A percentile compares a stretch with the other conserved stretches of the same genome.
These are phyloP conservation scores for Ips nitidus DNA, from an alignment of 1,140 invertebrate genomes.

Conservation along the genomic window DNA sequence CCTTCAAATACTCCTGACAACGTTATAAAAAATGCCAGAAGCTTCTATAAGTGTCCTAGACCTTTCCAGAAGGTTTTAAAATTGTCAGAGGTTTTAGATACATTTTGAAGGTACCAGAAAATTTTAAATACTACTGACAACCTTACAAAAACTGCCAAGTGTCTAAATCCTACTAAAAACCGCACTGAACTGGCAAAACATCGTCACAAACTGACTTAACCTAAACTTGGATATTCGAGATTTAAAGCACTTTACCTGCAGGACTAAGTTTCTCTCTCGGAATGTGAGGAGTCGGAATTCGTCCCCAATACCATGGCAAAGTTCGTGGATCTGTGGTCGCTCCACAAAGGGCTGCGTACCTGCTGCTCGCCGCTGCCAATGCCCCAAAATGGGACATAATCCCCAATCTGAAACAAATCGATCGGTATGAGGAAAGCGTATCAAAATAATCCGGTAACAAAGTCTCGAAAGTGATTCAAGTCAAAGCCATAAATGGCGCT, in stretches of 20 bases:
- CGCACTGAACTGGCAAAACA: no score
- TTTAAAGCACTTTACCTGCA: slow-evolving; percentile 51
- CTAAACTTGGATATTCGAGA: no score
- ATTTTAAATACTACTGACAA: no score
- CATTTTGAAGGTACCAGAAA: no score
- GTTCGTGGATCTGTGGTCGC: slow-evolving; percentile 50
- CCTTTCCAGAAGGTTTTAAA: no score
- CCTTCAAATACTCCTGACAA: no score
- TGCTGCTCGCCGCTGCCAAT: slow-evolving; percentile 60
- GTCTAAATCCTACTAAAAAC: no score
- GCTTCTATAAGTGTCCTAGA: no score
- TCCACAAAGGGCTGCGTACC: slow-evolving; percentile 67
- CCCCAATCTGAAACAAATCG: slow-evolving; percentile 67
- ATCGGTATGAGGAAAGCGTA: background rate
- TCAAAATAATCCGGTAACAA: background rate
- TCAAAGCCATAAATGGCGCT: background rate
- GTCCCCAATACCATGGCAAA: slow-evolving; percentile 56
- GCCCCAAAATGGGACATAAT: slow-evolving; percentile 78
- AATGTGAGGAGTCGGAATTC: slow-evolving; percentile 53
- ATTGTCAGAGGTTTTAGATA: no score
- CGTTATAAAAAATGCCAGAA: no score
- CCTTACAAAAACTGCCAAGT: no score
- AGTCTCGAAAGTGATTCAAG: background rate
- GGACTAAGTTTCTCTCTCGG: slow-evolving; percentile 55
- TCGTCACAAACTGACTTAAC: no score